These are phyloP conservation scores for Chironomus tepperi DNA, from an alignment of 1,140 invertebrate species.

Conservation along the genomic window DNA sequence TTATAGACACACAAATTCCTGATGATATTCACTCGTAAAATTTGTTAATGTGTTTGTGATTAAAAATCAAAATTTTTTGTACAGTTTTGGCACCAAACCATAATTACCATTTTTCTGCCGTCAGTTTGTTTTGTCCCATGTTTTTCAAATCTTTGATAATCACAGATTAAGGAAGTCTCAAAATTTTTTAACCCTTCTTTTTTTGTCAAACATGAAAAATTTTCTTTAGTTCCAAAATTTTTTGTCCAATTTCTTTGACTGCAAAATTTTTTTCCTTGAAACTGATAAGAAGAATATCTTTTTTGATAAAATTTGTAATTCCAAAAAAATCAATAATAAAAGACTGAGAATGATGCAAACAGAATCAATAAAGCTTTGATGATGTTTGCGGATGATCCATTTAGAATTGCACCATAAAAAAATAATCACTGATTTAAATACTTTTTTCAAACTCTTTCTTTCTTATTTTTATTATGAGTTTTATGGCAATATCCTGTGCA, in stretches of 20 bases:
- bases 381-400: no score
- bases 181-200: not conserved
- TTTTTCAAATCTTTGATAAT: not conserved
- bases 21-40: not conserved
- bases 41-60: not conserved
- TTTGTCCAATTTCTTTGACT: not conserved
- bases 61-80: not conserved
- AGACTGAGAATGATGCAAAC: no score
- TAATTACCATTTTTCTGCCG: not conserved
- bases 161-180: not conserved
- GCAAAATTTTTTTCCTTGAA: not conserved
- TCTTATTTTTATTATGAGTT: no score
- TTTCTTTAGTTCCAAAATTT: not conserved
- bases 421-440: no score
- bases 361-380: no score
- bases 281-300: conserved; percentile 1
- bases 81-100: no score
- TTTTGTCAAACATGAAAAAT: not conserved
- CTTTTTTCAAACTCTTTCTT: no score
- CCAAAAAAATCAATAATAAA: no score
- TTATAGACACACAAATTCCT: not conserved
- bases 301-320: conserved; percentile 24
- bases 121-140: not conserved
- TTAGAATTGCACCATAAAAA: no score
- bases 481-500: no score